phyloP scores from a whole-genome alignment of 2,888 invertebrate genomes.

The Melanostoma scalare region DNA sequence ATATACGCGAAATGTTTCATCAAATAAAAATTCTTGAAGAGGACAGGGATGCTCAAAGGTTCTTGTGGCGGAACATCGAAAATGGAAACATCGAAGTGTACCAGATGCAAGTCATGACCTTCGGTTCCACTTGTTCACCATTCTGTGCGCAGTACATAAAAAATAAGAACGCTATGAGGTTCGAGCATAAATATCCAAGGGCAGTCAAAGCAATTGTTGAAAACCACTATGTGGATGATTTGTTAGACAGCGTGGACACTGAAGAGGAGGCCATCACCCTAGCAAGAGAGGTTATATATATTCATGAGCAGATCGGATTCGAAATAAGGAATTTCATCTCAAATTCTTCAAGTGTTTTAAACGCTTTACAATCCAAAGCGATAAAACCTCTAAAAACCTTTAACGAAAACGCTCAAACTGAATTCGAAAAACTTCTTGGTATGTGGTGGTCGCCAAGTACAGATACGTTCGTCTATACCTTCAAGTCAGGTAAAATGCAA shows the following conservation, averaged over 20 bases:
- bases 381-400: background rate
- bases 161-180: constrained; percentile 73
- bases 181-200: constrained; percentile 46
- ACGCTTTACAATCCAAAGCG: background rate
- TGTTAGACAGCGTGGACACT: constrained; percentile 69
- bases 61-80: background rate
- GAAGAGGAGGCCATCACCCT: constrained; percentile 30
- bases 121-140: background rate
- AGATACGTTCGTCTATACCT: constrained; percentile 64
- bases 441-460: constrained; percentile 58
- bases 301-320: background rate
- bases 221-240: constrained; percentile 59
- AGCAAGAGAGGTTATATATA: too few relatives aligned
- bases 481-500: constrained; percentile 3
- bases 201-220: constrained; percentile 64
- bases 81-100: background rate
- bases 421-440: constrained; percentile 45
- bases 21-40: background rate
- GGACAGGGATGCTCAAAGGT: background rate
- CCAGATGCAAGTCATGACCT: constrained; percentile 6
- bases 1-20: background rate
- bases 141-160: constrained; percentile 61
- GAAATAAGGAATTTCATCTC: constrained; percentile 59
- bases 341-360: constrained; percentile 30
- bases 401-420: background rate